Conservation (phyloP, 37 sponge, comb jelly and placozoan genomes). For the Beroe ovata region DNA sequence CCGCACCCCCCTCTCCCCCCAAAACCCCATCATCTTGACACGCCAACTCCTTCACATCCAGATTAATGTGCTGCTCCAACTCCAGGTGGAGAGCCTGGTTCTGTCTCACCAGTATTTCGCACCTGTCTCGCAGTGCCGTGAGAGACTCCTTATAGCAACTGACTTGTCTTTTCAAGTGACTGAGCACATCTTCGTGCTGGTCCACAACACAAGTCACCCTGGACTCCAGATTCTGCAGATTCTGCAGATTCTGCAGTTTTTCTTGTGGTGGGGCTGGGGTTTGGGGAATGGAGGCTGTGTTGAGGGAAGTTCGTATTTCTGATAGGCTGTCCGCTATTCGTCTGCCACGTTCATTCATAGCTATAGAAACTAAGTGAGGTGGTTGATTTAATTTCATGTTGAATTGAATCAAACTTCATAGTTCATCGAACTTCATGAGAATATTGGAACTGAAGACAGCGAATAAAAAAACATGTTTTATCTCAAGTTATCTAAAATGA, state of each 20-base stretch:
- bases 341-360: slow-evolving; percentile 40
- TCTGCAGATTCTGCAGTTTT: too few relatives aligned
- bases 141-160: slow-evolving; percentile 54
- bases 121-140: slow-evolving; percentile 28
- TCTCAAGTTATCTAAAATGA: not conserved
- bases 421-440: not conserved
- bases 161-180: slow-evolving; percentile 21
- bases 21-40: slow-evolving; percentile 1
- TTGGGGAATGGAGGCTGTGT: not conserved
- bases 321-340: slow-evolving; percentile 38
- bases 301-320: slow-evolving; percentile 4
- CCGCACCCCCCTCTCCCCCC: slow-evolving; percentile 38
- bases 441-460: not conserved
- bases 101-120: slow-evolving; percentile 47
- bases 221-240: not conserved
- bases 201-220: slow-evolving; percentile 35
- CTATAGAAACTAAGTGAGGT: not conserved
- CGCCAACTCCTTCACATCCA: slow-evolving; percentile 57
- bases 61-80: slow-evolving; percentile 50
- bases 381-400: too few relatives aligned
- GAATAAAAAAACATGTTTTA: not conserved
- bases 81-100: slow-evolving; percentile 63
- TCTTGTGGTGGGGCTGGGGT: not conserved
- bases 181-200: slow-evolving; percentile 43
- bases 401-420: not conserved